Conservation (phyloP, 2,888 invertebrate genomes). For the Ptilodon capucinus region DNA sequence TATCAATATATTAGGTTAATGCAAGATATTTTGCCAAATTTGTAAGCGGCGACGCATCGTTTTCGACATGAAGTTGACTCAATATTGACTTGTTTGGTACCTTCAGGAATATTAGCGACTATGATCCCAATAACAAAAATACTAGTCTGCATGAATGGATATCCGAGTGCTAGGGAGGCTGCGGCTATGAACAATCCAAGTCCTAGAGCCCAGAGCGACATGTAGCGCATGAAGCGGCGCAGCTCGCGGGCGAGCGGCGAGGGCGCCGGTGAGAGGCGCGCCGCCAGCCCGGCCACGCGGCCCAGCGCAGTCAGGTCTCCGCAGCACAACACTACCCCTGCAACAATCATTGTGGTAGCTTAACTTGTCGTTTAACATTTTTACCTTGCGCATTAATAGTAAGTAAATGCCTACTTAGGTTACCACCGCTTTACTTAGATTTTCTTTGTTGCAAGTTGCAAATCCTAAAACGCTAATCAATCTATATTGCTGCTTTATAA, state of each 20-base stretch:
- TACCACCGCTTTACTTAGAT: too few relatives aligned
- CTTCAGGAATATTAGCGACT: conserved; percentile 99
- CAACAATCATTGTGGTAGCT: conserved; percentile 7
- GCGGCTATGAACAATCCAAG: conserved; percentile 96
- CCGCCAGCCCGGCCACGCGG: conserved; percentile 95
- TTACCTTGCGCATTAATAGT: too few relatives aligned
- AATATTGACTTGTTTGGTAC: conserved; percentile 38
- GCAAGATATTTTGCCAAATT: too few relatives aligned
- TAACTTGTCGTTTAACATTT: too few relatives aligned
- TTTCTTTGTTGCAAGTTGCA: too few relatives aligned
- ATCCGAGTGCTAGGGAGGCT: conserved; percentile 96
- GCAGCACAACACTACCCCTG: conserved; percentile 91
- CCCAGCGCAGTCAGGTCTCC: conserved; percentile 93
- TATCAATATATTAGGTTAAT: too few relatives aligned
- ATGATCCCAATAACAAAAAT: conserved; percentile 98
- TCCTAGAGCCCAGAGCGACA: conserved; percentile 95
- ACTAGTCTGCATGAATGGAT: conserved; percentile 98
- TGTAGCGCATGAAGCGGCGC: conserved; percentile 97
- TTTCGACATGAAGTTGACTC: too few relatives aligned
- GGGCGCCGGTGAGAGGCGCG: conserved; percentile 94
- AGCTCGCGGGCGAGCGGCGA: conserved; percentile 99
- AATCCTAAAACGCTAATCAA: too few relatives aligned
- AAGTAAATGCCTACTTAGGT: too few relatives aligned
- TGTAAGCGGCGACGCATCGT: too few relatives aligned
- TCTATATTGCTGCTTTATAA: too few relatives aligned